These are phyloP conservation scores for Leucophenga varia DNA, from an alignment of 1,140 invertebrate genomes.

Conservation along the genomic window DNA sequence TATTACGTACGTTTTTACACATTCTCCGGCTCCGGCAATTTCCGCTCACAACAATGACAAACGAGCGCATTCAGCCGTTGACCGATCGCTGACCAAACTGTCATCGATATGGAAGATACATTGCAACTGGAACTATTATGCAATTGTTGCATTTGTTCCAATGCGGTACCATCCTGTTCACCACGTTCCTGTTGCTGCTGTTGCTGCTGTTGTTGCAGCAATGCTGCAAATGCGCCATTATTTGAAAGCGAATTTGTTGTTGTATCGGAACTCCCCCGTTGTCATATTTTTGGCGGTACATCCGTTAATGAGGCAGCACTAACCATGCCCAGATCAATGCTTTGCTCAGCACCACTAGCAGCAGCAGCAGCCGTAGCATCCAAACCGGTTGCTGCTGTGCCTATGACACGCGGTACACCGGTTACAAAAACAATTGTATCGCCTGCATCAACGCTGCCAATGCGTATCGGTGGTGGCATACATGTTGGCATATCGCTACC, in stretches of 20 bases:
- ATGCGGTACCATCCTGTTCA: neutral
- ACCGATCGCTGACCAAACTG: constrained; percentile 49
- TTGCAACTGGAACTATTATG: constrained; percentile 42
- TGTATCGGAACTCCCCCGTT: constrained; percentile 44
- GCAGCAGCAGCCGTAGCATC: neutral
- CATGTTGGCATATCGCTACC: constrained; percentile 9
- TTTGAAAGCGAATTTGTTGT: constrained; percentile 37
- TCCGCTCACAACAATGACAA: constrained; percentile 54
- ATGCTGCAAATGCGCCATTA: constrained; percentile 26
- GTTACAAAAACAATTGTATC: constrained; percentile 8
- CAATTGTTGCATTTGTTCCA: neutral
- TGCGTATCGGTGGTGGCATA: neutral
- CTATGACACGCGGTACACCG: constrained; percentile 8
- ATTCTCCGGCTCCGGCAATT: constrained; percentile 52
- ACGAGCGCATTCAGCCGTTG: constrained; percentile 50
- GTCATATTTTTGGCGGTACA: constrained; percentile 49
- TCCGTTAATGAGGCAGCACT: constrained; percentile 35
- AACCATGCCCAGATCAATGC: constrained; percentile 40
- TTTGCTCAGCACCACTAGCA: constrained; percentile 15
- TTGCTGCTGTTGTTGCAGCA: constrained; percentile 19
- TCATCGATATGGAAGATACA: constrained; percentile 50
- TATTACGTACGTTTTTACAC: constrained; percentile 40
- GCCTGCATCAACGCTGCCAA: constrained; percentile 3
- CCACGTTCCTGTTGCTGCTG: neutral
- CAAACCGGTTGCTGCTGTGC: too few species aligned